A percentile compares a stretch with the other conserved stretches of the same genome.
phyloP scores from a whole-genome alignment of 2,888 invertebrate genomes.

The Cremastinae sp. region DNA sequence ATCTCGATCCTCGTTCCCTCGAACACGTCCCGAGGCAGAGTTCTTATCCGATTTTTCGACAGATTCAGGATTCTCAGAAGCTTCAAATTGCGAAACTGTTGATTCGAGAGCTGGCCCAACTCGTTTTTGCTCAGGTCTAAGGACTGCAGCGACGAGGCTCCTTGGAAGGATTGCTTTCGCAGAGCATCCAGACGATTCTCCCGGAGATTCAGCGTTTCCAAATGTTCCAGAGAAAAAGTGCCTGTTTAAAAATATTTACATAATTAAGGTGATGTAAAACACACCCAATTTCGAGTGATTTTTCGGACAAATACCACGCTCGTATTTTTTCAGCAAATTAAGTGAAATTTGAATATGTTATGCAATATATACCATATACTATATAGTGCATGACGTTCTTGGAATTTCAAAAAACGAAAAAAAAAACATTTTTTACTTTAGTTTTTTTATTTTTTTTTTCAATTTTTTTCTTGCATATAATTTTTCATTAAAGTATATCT shows the following conservation, averaged over 20 bases:
- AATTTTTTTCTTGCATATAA: no score
- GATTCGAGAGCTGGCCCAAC: conserved; percentile 88
- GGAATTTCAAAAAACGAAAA: neutral
- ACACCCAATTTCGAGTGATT: no score
- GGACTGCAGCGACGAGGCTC: conserved; percentile 88
- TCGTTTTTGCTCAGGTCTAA: conserved; percentile 90
- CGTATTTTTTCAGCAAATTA: no score
- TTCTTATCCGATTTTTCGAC: conserved; percentile 87
- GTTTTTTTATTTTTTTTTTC: no score
- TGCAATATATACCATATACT: no score
- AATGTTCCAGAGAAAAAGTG: conserved; percentile 84
- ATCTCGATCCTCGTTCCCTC: conserved; percentile 90
- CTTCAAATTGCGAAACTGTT: conserved; percentile 89
- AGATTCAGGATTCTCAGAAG: conserved; percentile 88
- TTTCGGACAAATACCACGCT: no score
- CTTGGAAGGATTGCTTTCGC: conserved; percentile 89
- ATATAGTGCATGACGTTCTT: no score
- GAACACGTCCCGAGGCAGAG: conserved; percentile 89
- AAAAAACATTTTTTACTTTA: neutral
- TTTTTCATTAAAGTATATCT: no score
- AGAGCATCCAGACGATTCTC: conserved; percentile 88
- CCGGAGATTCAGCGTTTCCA: conserved; percentile 88
- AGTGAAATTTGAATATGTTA: no score
- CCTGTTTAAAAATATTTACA: conserved; percentile 76
- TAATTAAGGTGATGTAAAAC: conserved; percentile 24